Evolutionary conservation across 2,888 invertebrate species (phyloP), one percentile per base, ranked within the genome.

Genomic region (Eucriotettix oculatus): DNA sequence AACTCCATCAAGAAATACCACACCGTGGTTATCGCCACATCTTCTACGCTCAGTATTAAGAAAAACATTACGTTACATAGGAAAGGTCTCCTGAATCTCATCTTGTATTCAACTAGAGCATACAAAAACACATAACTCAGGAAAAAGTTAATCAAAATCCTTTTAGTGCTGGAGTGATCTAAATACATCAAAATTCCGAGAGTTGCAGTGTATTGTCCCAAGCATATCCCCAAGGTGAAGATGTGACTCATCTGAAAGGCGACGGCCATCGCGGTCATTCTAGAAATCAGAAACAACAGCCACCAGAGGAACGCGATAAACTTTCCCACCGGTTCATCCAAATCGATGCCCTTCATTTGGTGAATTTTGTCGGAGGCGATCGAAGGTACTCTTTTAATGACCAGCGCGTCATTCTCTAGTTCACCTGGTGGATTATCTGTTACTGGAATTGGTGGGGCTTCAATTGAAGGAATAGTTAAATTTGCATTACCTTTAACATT

Each of bases 91-190:
- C 82, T 83, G 70, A 89, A 89, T 71, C 84, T 83, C 60, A 88
- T 80, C 70, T 87, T 85, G 67, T 89, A 87, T 73, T 90, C 90
- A 69, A 90, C 82, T 54, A 88, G 75, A 68, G 86, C 84, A 70
- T 88, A 85, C 59, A 87, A 76, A 68, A 86, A 89, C 63, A 89
- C 78, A 65, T 86, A 80, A 14, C 85, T 85, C 16, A 89, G 78
- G 69, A 87, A 83, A 63, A 87, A 69, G 14, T 61, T 68, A 84
- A 84, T 71, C 85, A 87, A 5, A 78, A 70, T 69, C 67, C 73
- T 73, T 14, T 57, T 53, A n/a, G 62, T 44, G 69, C 10, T 69
- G 67, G 48, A 62, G 17, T 58, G 55, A 41, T 73, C 64, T 82
- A 81, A 1, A 84, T 82, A 63, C 85, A 83, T 66, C 58, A 55